These are phyloP conservation scores for Pomatorhinus ruficollis DNA, from an alignment of 2,113 vertebrate genomes.

Conservation along the genomic window DNA sequence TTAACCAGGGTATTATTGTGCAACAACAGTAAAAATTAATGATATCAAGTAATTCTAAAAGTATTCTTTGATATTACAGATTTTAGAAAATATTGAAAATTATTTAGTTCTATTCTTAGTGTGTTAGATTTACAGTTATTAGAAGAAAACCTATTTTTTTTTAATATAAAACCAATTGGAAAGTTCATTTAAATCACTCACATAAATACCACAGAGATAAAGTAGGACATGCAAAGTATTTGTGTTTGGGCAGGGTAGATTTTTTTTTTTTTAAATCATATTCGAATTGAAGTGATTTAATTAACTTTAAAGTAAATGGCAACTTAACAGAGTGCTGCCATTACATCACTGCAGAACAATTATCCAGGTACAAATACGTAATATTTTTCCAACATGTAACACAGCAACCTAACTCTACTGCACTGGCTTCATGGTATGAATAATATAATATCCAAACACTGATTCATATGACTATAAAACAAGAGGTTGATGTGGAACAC, in stretches of 20 bases:
- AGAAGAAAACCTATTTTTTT: not conserved
- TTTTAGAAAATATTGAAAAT: not conserved
- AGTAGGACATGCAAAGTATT: not conserved
- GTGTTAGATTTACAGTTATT: not conserved
- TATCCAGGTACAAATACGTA: not conserved
- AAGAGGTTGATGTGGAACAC: not conserved
- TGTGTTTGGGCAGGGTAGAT: not conserved
- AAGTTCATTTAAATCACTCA: not conserved
- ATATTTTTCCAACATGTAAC: not conserved
- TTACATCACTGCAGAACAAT: not conserved
- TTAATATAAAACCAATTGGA: not conserved
- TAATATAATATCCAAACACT: not conserved
- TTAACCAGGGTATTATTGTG: not conserved
- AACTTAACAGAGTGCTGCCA: not conserved
- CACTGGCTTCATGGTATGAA: not conserved
- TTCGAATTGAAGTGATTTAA: not conserved
- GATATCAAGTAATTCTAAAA: not conserved
- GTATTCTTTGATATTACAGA: not conserved
- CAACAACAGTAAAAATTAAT: not conserved
- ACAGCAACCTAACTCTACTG: not conserved
- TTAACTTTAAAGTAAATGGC: not conserved
- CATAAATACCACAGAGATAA: not conserved
- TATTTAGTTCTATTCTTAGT: not conserved
- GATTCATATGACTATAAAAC: conserved; percentile 25
- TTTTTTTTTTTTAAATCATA: not conserved